Percentiles rank a stretch among this genome's conserved stretches.
Conservation (phyloP, 2,113 vertebrate genomes). For the Lepidothrix coronata region DNA sequence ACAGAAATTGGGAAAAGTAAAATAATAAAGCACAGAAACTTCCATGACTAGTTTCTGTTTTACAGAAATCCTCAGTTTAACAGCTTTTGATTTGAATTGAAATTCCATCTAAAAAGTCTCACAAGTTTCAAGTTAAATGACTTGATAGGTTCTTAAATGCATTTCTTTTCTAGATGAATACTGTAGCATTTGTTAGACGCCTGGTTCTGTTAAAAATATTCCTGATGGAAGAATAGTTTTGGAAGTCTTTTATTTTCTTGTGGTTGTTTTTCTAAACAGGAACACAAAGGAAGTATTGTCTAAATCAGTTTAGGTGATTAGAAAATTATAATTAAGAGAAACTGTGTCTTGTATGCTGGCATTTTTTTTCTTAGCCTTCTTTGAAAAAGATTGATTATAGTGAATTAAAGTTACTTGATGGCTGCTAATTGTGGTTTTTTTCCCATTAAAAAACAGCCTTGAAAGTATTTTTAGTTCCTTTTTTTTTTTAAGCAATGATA, state of each 20-base stretch:
- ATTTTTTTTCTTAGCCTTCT: background rate
- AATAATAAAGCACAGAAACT: background rate
- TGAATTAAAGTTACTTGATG: background rate
- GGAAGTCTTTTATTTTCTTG: background rate
- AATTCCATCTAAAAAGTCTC: background rate
- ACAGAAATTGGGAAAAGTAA: background rate
- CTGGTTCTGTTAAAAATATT: conserved; percentile 18
- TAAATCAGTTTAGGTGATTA: conserved; percentile 18
- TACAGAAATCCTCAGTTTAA: background rate
- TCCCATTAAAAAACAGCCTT: background rate
- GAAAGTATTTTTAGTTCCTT: background rate
- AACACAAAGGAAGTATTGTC: background rate
- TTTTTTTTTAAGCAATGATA: background rate
- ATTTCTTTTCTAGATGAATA: background rate
- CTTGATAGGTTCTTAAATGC: conserved; percentile 3
- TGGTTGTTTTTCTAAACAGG: background rate
- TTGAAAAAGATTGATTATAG: conserved; percentile 14
- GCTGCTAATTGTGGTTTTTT: background rate
- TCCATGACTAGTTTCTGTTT: background rate
- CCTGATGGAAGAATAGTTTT: background rate
- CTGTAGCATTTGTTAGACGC: background rate
- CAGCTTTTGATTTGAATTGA: background rate
- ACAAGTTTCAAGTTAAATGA: background rate
- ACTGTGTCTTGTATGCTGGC: background rate
- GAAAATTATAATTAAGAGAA: conserved; percentile 15